A percentile compares a stretch with the other conserved stretches of the same genome.
phyloP scores from a whole-genome alignment of 2,888 invertebrate genomes.

The Lochmaea crataegi region DNA sequence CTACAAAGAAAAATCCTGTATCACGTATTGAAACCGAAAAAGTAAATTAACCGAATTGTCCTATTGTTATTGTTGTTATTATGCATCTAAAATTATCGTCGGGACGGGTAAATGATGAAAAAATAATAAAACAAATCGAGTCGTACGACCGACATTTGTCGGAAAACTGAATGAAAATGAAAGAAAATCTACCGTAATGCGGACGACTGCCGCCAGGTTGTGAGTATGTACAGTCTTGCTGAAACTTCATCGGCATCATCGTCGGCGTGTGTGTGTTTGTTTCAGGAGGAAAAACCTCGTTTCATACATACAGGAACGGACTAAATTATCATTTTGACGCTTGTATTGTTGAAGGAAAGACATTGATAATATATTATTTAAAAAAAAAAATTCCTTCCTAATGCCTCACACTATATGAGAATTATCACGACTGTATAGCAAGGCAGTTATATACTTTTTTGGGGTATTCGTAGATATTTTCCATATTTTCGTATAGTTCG shows the following conservation, averaged over 20 bases:
- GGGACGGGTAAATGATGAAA: conserved; percentile 10
- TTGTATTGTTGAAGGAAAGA: too few relatives aligned
- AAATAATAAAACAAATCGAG: conserved; percentile 1
- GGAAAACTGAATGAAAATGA: conserved; percentile 51
- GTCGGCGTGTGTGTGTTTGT: conserved; percentile 38
- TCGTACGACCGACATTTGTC: conserved; percentile 26
- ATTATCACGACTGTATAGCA: too few relatives aligned
- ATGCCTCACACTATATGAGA: background rate
- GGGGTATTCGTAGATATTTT: too few relatives aligned
- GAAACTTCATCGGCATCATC: conserved; percentile 45
- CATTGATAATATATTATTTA: too few relatives aligned
- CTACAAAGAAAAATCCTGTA: conserved; percentile 26
- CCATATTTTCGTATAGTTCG: too few relatives aligned
- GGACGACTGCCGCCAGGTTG: conserved; percentile 60
- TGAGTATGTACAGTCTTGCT: conserved; percentile 54
- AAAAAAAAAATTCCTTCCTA: background rate
- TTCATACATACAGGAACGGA: conserved; percentile 30
- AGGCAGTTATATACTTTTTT: too few relatives aligned
- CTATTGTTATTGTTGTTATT: conserved; percentile 19
- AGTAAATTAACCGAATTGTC: conserved; percentile 24
- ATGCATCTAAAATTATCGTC: conserved; percentile 22
- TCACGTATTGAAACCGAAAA: conserved; percentile 29
- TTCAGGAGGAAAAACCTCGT: conserved; percentile 44
- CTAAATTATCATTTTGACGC: background rate
- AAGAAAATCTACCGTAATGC: conserved; percentile 55